Evolutionary conservation across 2,888 invertebrate species (phyloP).

Genomic region (Palloptera scutellata): DNA sequence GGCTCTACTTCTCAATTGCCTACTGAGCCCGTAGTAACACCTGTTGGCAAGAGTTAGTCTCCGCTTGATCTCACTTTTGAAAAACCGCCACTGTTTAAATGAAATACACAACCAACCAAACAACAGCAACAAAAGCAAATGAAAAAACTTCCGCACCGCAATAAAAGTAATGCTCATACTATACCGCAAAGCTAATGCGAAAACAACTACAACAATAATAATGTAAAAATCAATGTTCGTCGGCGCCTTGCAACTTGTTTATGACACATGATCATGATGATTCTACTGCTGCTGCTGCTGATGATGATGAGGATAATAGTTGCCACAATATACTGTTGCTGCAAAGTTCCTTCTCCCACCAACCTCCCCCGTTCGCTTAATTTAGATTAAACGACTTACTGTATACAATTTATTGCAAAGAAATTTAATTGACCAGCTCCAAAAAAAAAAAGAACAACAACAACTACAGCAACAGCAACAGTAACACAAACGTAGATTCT

Average conservation of each 20-base stretch:
- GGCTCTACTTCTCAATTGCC: too few species aligned
- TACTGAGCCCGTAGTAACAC: too few species aligned
- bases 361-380: constrained; percentile 40
- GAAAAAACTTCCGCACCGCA: neutral
- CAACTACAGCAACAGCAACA: constrained; percentile 23
- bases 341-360: too few species aligned
- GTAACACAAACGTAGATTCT: constrained; percentile 18
- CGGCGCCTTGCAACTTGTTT: constrained; percentile 61
- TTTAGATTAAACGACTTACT: constrained; percentile 58
- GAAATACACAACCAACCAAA: neutral
- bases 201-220: constrained; percentile 18
- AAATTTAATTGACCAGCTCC: constrained; percentile 55
- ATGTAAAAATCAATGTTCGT: constrained; percentile 42
- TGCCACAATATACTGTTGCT: neutral
- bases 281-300: constrained; percentile 19
- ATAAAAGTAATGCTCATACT: too few species aligned
- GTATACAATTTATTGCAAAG: constrained; percentile 57
- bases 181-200: neutral
- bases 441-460: constrained; percentile 36
- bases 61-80: too few species aligned
- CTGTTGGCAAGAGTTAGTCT: too few species aligned
- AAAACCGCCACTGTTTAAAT: constrained; percentile 4
- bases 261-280: constrained; percentile 61
- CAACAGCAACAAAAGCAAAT: neutral
- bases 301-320: neutral